Base-by-base conservation (phyloP, 2,888 invertebrate species). In the Eubasilissa splendida region DNA sequence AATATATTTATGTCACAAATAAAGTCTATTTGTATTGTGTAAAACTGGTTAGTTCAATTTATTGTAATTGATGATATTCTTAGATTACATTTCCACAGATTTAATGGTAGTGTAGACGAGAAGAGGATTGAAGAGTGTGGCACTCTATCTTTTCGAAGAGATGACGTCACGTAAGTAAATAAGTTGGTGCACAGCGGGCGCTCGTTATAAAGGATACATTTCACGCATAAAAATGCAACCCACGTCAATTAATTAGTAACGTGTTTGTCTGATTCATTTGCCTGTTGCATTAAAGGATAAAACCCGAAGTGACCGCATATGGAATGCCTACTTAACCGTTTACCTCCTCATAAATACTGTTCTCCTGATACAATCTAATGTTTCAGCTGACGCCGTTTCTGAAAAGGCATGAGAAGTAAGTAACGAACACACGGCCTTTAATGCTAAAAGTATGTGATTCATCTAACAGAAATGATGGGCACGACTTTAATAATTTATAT, bases 261-360 rank as follows among this genome's bases (percentile, higher is more conserved):
- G 63, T 63, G 63, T 33, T 63, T 11, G 63, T 63, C 33, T 63
- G 63, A 63, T 63, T 63, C 63, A 63, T 63, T 63, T 63, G 12
- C 63, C 33, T 10, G 33, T 63, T 63, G 63, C 63, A 31, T 42
- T 42, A 42, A 42, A 42, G 42, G 42, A 42, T 42, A 63, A 63
- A 63, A 33, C 42, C 63, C 63, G 63, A 3, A 63, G 63, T 63
- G 11, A 63, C 63, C 33, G 63, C 63, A 63, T 63, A 33, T 33
- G 63, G 63, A 63, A 63, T 63, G 63, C 42, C 63, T 33, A 63
- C 63, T 63, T 63, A 33, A 63, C 63, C 42, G 42, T 63, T 63
- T 31, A 63, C 63, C 63, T 63, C 33, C 33, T 63, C 63, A 33
- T 63, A 63, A 63, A 63, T 63, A 33, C 63, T 63, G 63, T 31